phyloP scores from a whole-genome alignment of 53 echinoderm and acorn worm species.

The Zoroaster sp. region DNA sequence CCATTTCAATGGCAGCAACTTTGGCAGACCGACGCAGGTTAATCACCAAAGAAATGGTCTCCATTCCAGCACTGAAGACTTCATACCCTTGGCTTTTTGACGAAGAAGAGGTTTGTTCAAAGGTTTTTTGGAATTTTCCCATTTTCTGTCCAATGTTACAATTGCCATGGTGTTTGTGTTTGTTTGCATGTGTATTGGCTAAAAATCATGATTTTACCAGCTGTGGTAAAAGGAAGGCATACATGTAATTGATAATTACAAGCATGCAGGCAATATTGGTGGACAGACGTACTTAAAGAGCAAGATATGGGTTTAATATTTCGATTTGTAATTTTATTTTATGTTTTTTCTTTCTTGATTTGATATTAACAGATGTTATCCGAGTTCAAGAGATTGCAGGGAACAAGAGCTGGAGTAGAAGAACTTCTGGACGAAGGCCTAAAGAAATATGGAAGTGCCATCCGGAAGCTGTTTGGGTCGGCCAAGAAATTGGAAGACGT shows the following conservation, averaged over 20 bases:
- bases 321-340: too few relatives aligned
- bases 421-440: conserved; percentile 36
- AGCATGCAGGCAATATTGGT: too few relatives aligned
- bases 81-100: conserved; percentile 55
- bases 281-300: neutral
- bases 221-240: too few relatives aligned
- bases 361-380: conserved; percentile 17
- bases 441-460: conserved; percentile 37
- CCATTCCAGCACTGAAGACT: neutral
- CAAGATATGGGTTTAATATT: neutral
- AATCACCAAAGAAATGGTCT: neutral
- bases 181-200: neutral
- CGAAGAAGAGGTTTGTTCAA: conserved; percentile 51
- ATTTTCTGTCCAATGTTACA: neutral
- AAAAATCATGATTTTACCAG: neutral
- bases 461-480: conserved; percentile 8
- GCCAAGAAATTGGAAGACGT: conserved; percentile 42
- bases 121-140: neutral
- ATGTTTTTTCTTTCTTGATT: neutral
- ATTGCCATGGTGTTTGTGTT: too few relatives aligned
- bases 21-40: conserved; percentile 15
- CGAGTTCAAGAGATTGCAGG: conserved; percentile 48
- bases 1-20: neutral
- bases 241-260: too few relatives aligned
- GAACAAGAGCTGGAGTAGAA: conserved; percentile 19